Evolutionary conservation across 2,797 vertebrate species (phyloP).

Genomic region (Siniperca obscura): DNA sequence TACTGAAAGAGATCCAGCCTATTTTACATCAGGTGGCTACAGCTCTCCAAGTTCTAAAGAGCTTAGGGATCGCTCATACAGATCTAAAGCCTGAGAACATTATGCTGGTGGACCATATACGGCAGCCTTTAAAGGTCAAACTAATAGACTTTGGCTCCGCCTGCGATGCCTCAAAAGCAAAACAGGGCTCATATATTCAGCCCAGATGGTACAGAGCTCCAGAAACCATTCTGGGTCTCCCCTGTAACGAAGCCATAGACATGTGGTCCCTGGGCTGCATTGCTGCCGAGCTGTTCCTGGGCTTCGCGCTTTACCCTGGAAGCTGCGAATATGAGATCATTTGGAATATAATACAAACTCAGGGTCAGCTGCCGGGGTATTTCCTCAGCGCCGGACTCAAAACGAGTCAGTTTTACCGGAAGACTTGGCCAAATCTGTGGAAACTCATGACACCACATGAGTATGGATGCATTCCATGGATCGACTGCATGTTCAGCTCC

Average conservation of each 20-base stretch:
- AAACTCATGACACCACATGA: conserved; percentile 2
- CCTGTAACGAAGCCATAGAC: neutral
- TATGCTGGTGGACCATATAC: conserved; percentile 8
- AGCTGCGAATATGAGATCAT: conserved; percentile 8
- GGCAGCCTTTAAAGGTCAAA: conserved; percentile 7
- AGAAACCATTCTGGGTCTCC: neutral
- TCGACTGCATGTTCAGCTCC: neutral
- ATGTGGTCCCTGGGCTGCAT: conserved; percentile 32
- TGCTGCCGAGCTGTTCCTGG: conserved; percentile 5
- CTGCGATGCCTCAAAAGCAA: neutral
- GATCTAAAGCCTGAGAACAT: neutral
- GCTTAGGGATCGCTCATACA: neutral
- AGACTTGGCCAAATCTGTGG: neutral
- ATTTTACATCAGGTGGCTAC: neutral
- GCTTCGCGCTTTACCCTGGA: neutral
- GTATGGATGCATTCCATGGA: neutral
- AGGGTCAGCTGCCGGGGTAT: neutral
- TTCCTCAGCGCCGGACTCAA: conserved; percentile 5
- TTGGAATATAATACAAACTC: conserved; percentile 6
- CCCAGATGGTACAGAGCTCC: neutral
- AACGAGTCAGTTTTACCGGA: neutral
- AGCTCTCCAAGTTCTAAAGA: conserved; percentile 1
- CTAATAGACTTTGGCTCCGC: neutral
- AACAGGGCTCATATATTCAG: neutral
- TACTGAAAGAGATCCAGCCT: neutral